Evolutionary conservation across 2,888 invertebrate genomes (phyloP).

Genomic region (Ornithoptera priamus): DNA sequence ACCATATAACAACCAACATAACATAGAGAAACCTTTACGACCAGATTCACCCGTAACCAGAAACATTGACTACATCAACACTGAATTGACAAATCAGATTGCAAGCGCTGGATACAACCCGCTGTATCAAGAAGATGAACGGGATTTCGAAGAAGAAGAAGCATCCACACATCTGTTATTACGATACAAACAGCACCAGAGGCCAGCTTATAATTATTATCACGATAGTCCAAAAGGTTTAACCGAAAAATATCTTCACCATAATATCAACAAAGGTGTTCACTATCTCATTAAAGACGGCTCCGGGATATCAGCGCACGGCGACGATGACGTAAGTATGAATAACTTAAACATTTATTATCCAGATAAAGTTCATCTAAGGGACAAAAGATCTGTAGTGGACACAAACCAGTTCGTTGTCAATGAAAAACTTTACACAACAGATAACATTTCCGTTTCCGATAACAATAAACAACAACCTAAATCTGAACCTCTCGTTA

Average conservation of each 20-base stretch:
- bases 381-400: conserved; percentile 45
- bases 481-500: conserved; percentile 46
- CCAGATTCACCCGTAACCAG: conserved; percentile 51
- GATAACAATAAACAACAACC: conserved; percentile 36
- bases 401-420: conserved; percentile 51
- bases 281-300: conserved; percentile 67
- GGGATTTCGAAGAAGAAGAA: conserved; percentile 38
- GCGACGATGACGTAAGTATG: conserved; percentile 70
- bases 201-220: conserved; percentile 32
- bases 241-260: conserved; percentile 56
- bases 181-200: conserved; percentile 45
- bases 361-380: not conserved
- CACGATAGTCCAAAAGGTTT: conserved; percentile 40
- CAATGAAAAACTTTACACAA: not conserved
- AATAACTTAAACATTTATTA: conserved; percentile 30
- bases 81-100: conserved; percentile 55
- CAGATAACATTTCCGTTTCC: conserved; percentile 31
- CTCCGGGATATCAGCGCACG: conserved; percentile 63
- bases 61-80: conserved; percentile 55
- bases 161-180: conserved; percentile 45
- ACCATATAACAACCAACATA: conserved; percentile 33
- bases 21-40: conserved; percentile 40
- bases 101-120: conserved; percentile 43
- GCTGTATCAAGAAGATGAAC: conserved; percentile 36
- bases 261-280: conserved; percentile 55